Evolutionary conservation across 2,797 vertebrate genomes (phyloP).

Genomic region (Crax fasciolata): DNA sequence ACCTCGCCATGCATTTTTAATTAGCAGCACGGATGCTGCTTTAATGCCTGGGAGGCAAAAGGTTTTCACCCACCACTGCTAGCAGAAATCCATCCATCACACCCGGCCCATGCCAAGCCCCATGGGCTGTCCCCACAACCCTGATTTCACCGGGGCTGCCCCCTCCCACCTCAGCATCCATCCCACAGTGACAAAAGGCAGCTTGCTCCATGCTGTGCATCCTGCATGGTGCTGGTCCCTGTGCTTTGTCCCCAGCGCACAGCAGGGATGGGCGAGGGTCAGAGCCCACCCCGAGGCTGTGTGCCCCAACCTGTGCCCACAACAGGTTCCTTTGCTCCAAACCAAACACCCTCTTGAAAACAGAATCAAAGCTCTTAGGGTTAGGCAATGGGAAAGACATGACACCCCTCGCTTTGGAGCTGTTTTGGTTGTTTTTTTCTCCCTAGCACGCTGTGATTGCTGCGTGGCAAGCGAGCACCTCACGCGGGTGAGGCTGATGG

Average conservation of each 20-base stretch:
- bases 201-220: background rate
- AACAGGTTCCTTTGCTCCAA: background rate
- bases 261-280: background rate
- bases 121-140: background rate
- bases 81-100: background rate
- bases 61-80: accelerated
- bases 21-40: background rate
- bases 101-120: background rate
- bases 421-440: background rate
- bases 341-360: background rate
- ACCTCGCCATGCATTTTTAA: background rate
- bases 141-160: background rate
- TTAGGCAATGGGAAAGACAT: background rate
- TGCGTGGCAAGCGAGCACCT: background rate
- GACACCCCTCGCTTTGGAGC: background rate
- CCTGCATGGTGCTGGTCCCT: background rate
- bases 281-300: background rate
- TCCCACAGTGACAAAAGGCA: background rate
- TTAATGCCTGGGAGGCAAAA: background rate
- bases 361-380: background rate
- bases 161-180: accelerated
- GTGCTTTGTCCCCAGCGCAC: accelerated
- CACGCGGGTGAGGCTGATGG: background rate
- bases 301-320: background rate
- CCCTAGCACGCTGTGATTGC: background rate